A percentile compares a stretch with the other conserved stretches of the same genome.
Conservation (phyloP, 2,797 vertebrate genomes). For the Anomalospiza imberbis region DNA sequence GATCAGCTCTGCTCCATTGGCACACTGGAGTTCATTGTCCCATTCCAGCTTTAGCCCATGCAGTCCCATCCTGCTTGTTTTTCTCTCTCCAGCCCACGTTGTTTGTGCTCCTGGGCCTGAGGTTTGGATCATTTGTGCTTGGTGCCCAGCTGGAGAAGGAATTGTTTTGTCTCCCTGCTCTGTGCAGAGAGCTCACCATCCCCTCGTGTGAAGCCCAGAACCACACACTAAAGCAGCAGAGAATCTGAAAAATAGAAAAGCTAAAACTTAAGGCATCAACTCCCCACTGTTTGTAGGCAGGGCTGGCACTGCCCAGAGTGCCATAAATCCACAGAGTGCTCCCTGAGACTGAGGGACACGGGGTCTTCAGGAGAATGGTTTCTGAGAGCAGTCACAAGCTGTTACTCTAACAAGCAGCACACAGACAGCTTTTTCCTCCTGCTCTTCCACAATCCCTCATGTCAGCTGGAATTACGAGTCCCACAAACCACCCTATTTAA, state of each 20-base stretch:
- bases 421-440: background rate
- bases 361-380: background rate
- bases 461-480: background rate
- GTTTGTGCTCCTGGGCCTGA: too few relatives aligned
- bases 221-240: background rate
- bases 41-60: too few relatives aligned
- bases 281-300: background rate
- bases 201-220: fast-evolving
- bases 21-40: too few relatives aligned
- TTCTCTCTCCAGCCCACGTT: too few relatives aligned
- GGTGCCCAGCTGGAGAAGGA: background rate
- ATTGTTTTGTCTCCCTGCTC: background rate
- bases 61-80: too few relatives aligned
- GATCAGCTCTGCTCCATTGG: too few relatives aligned
- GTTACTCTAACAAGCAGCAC: conserved; percentile 1
- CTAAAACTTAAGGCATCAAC: background rate
- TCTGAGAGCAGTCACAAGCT: background rate
- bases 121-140: background rate
- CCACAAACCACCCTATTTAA: background rate
- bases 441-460: background rate
- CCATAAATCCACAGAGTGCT: fast-evolving
- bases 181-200: background rate
- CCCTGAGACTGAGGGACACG: background rate
- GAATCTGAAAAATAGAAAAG: fast-evolving
- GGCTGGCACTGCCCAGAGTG: background rate